Conservation (phyloP, 2,888 invertebrate genomes). For the Noctuana brunneofusca region DNA sequence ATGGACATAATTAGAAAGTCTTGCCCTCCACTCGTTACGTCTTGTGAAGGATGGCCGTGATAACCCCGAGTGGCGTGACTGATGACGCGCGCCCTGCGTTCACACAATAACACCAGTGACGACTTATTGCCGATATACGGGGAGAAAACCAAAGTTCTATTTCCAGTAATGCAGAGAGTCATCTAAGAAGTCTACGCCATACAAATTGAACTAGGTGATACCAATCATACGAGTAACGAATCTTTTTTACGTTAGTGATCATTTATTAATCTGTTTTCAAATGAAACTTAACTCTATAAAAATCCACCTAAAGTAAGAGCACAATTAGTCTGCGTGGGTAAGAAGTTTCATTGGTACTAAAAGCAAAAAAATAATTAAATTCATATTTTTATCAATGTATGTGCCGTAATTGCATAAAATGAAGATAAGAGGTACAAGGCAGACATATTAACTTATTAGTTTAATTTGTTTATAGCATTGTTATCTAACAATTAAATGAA, state of each 20-base stretch:
- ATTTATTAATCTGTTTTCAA: no score
- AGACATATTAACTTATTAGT: constrained; percentile 8
- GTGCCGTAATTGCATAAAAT: constrained; percentile 1
- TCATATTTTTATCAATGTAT: neutral
- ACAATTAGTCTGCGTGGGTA: no score
- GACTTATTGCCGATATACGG: constrained; percentile 1
- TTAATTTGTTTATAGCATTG: constrained; percentile 25
- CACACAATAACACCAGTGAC: constrained; percentile 27
- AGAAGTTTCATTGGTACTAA: neutral
- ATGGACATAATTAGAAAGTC: constrained; percentile 57
- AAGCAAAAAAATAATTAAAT: neutral
- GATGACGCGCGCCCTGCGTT: constrained; percentile 54
- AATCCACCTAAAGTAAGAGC: no score
- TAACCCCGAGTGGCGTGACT: constrained; percentile 69
- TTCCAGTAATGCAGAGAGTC: neutral
- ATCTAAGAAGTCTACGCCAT: neutral
- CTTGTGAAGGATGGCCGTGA: constrained; percentile 51
- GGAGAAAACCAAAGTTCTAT: neutral
- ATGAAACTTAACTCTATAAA: no score
- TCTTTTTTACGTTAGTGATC: no score
- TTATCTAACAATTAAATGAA: constrained; percentile 33
- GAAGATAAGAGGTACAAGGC: constrained; percentile 5
- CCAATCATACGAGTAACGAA: no score
- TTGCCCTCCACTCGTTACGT: constrained; percentile 57
- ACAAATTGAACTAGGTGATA: no score